phyloP scores from a whole-genome alignment of 2,888 invertebrate species.

The Himalopsyche kuldschensis region DNA sequence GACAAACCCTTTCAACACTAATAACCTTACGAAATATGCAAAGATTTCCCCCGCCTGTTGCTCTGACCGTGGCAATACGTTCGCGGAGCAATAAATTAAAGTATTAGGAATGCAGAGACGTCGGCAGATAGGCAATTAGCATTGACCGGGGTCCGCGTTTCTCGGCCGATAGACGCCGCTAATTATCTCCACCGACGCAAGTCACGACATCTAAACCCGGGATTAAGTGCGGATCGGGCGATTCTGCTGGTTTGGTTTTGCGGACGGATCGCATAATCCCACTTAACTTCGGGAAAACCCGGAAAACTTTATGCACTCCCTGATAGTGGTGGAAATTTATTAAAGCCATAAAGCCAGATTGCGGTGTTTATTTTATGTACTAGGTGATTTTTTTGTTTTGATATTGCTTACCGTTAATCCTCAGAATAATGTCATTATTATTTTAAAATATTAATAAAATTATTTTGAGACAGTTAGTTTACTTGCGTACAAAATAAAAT shows the following conservation, averaged over 20 bases:
- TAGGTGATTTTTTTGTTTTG: too few species aligned
- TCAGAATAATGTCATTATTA: too few species aligned
- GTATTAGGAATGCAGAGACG: conserved; percentile 11
- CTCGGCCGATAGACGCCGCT: conserved; percentile 23
- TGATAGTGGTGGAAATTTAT: not conserved
- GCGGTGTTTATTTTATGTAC: too few species aligned
- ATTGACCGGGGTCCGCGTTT: conserved; percentile 15
- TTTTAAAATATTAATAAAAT: too few species aligned
- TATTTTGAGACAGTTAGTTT: too few species aligned
- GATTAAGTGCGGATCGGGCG: not conserved
- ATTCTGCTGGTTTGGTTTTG: not conserved
- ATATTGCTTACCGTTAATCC: too few species aligned
- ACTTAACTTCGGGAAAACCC: not conserved
- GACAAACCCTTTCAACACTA: not conserved
- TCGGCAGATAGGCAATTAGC: conserved; percentile 26
- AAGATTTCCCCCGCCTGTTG: not conserved
- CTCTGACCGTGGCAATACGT: not conserved
- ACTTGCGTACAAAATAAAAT: too few species aligned
- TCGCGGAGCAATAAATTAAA: conserved; percentile 29
- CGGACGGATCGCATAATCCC: not conserved
- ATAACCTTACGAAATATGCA: not conserved
- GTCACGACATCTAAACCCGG: conserved; percentile 8
- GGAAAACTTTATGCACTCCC: not conserved
- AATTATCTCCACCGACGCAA: conserved; percentile 25
- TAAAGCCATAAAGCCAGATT: too few species aligned